Evolutionary conservation across 2,888 invertebrate genomes (phyloP).

Genomic region (Notodonta ziczac): DNA sequence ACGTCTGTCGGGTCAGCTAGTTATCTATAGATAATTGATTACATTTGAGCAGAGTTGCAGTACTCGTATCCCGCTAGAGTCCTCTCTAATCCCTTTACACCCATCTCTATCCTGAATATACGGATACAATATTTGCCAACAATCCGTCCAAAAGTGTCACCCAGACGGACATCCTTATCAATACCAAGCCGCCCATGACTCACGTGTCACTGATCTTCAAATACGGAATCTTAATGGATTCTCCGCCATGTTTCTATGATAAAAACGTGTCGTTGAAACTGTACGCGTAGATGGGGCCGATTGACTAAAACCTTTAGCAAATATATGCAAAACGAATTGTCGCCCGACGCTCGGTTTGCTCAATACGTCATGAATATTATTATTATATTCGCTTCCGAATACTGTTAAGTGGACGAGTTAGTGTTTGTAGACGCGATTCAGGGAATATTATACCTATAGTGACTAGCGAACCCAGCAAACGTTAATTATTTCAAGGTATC

Average conservation of each 20-base stretch:
- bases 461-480: no score
- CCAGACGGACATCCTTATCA: constrained; percentile 8
- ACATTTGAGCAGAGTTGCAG: no score
- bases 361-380: constrained; percentile 22
- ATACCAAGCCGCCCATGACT: constrained; percentile 15
- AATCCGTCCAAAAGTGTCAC: not conserved
- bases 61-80: no score
- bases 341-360: constrained; percentile 16
- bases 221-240: constrained; percentile 20
- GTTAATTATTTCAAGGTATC: no score
- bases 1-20: no score
- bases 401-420: not conserved
- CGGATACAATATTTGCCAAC: not conserved
- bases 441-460: no score
- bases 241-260: not conserved
- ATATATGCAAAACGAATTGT: constrained; percentile 45
- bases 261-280: not conserved
- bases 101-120: not conserved
- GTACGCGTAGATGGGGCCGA: constrained; percentile 14
- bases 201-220: constrained; percentile 24
- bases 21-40: no score
- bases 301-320: constrained; percentile 40
- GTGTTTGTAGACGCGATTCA: not conserved
- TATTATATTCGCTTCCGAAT: constrained; percentile 10
- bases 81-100: no score